Evolutionary conservation across 2,888 invertebrate genomes (phyloP).

Genomic region (Stenurella melanura): DNA sequence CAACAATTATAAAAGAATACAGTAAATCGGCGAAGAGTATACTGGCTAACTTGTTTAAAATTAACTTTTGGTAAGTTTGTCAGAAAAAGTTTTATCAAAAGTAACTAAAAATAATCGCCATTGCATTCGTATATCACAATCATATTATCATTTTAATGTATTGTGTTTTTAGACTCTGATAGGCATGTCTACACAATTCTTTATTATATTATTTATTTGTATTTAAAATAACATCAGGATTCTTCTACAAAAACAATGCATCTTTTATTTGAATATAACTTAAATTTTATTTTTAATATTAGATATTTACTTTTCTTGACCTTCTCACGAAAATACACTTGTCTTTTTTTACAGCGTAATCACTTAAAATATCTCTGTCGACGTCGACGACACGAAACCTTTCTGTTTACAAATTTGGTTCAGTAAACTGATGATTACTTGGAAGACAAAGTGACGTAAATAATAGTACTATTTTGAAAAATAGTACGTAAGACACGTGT

Average conservation of each 20-base stretch:
- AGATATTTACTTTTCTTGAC: background rate
- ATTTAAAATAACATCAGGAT: background rate
- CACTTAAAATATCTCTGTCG: background rate
- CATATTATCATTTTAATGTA: no score
- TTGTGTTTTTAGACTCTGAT: no score
- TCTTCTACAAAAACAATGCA: background rate
- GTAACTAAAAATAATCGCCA: no score
- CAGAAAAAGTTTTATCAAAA: no score
- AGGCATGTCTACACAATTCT: no score
- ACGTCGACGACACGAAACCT: background rate
- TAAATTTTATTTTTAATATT: background rate
- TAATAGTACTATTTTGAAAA: background rate
- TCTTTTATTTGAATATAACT: background rate
- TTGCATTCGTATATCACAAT: no score
- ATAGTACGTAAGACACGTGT: background rate
- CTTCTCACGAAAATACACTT: slow-evolving; percentile 9
- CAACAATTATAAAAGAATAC: no score
- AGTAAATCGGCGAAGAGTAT: no score
- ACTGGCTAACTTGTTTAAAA: no score
- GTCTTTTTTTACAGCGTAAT: background rate
- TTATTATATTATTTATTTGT: background rate
- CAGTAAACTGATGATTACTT: background rate
- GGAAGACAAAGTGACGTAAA: background rate
- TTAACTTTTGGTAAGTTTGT: no score
- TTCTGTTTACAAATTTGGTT: slow-evolving; percentile 1